Evolutionary conservation across 2,888 invertebrate genomes (phyloP), one percentile per base, ranked within the genome.

Genomic region (Aelia acuminata): DNA sequence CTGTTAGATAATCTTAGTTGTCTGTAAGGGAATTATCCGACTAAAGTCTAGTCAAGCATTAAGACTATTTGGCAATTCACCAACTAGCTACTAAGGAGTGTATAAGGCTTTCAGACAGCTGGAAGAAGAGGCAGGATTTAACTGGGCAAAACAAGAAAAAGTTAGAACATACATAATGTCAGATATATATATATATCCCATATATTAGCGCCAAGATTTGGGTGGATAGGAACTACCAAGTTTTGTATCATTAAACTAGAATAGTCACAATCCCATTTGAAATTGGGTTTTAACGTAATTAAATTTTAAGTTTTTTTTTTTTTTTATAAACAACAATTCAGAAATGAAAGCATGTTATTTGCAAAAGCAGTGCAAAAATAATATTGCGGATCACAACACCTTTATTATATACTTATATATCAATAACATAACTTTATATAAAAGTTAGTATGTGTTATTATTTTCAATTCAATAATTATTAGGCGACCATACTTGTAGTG

Each of bases 71-170:
- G 63, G 63, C 63, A 18, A 70, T 70, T 70, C 63, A 10, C 63
- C 63, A 70, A 70, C 63, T 35, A 35, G 31, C 63, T 31, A 20
- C 63, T 70, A 70, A 5, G 35, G 31, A 70, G 63, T 20, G 22
- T 35, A 70, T 70, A 70, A 70, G 18, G 31, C 35, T 70, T 70
- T 70, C 63, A 35, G 63, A 70, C 63, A 70, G 63, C 31, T 70
- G 35, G 63, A 35, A 70, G 63, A 70, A 70, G 63, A 70, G 63
- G 8, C 63, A 15, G 31, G 35, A 70, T 70, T 70, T 70, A 70
- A 70, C 63, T 70, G 31, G 63, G 63, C 63, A 70, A 35, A 70
- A 70, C 31, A 31, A 70, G 63, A 70, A 35, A 35, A 70, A 35
- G 63, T 31, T 7, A 1, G 63, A 70, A 35, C 15, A 70, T 70